These are phyloP conservation scores for Nematostella vectensis DNA, from an alignment of 92 coral and sea anemone genomes.

Conservation along the genomic window DNA sequence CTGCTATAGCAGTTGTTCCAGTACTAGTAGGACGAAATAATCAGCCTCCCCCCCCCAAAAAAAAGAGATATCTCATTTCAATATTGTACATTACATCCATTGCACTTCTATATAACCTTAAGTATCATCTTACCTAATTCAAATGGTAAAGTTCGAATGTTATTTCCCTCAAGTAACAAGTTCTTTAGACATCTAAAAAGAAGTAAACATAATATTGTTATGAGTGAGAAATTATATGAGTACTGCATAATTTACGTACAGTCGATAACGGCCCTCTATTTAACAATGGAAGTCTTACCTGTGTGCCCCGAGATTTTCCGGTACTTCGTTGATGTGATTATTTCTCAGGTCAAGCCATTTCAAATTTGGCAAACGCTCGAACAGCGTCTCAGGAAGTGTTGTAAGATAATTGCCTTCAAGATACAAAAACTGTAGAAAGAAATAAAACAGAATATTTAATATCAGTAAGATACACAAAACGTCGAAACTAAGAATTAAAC, in stretches of 20 bases:
- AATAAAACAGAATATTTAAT: background rate
- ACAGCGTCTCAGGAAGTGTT: constrained; percentile 63
- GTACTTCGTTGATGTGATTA: constrained; percentile 61
- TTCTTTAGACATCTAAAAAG: constrained; percentile 62
- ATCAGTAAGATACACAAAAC: too few relatives aligned
- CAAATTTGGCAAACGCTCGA: constrained; percentile 68
- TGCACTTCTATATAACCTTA: too few relatives aligned
- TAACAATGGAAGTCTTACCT: constrained; percentile 61
- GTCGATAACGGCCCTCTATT: too few relatives aligned
- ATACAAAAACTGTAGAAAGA: constrained; percentile 64
- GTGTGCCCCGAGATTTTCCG: constrained; percentile 74
- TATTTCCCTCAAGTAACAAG: constrained; percentile 83
- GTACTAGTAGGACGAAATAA: too few relatives aligned
- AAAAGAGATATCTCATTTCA: too few relatives aligned
- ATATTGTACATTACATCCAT: too few relatives aligned
- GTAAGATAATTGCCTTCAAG: constrained; percentile 77
- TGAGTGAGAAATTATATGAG: too few relatives aligned
- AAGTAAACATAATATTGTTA: too few relatives aligned
- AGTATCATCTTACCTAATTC: constrained; percentile 92
- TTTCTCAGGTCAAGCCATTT: constrained; percentile 96
- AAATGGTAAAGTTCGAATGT: constrained; percentile 58
- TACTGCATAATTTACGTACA: too few relatives aligned
- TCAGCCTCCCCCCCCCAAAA: too few relatives aligned
- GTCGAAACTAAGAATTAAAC: too few relatives aligned
- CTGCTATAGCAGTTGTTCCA: too few relatives aligned